Conservation (phyloP, 1,140 invertebrate genomes). For the Chrysomallon squamiferum region DNA sequence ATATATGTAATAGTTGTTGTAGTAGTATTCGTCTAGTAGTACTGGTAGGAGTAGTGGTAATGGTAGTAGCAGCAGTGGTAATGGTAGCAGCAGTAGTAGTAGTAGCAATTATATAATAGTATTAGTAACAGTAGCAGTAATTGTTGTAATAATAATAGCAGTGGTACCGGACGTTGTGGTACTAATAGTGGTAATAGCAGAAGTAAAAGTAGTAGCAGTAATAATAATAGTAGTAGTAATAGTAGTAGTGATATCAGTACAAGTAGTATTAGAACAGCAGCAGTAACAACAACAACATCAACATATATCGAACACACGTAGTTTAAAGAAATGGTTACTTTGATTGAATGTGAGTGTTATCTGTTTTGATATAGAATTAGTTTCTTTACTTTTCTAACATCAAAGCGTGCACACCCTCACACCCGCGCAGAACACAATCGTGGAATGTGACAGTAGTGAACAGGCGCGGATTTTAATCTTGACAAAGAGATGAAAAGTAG, state of each 20-base stretch:
- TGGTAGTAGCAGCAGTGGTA: neutral
- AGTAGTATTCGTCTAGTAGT: neutral
- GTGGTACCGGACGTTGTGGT: neutral
- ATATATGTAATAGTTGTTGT: neutral
- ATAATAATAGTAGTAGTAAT: constrained; percentile 9
- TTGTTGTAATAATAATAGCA: constrained; percentile 14
- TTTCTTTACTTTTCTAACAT: no score
- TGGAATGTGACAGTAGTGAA: no score
- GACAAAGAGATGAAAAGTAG: no score
- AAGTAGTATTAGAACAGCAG: constrained; percentile 7
- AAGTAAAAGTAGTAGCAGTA: constrained; percentile 2
- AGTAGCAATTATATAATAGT: neutral
- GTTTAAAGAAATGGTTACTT: no score
- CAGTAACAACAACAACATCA: constrained; percentile 5
- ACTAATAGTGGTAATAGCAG: constrained; percentile 1
- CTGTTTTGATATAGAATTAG: no score
- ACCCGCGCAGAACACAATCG: no score
- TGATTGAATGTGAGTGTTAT: no score
- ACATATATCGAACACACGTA: no score
- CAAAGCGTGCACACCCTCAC: no score
- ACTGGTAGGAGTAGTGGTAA: constrained; percentile 3
- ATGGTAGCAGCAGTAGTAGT: neutral
- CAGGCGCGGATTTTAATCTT: no score
- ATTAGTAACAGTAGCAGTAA: constrained; percentile 4
- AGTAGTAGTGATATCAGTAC: constrained; percentile 5